Evolutionary conservation across 2,888 invertebrate genomes (phyloP).

Genomic region (Unio pictorum): DNA sequence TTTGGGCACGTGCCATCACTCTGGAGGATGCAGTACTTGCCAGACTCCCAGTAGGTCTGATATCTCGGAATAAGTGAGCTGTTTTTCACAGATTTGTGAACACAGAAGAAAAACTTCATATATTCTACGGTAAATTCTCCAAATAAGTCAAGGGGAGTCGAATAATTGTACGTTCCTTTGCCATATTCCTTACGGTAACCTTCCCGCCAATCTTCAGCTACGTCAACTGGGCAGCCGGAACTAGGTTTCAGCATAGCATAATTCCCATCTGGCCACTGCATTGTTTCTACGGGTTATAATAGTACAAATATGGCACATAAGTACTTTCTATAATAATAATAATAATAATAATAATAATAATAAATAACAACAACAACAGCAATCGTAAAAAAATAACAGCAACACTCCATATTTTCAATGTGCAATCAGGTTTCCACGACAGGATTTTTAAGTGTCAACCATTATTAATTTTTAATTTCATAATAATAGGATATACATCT

Average conservation of each 20-base stretch:
- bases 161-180: slow-evolving; percentile 33
- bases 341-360: no score
- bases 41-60: slow-evolving; percentile 48
- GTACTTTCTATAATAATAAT: no score
- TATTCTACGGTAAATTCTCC: slow-evolving; percentile 33
- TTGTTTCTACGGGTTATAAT: slow-evolving; percentile 25
- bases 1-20: slow-evolving; percentile 39
- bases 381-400: no score
- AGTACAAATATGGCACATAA: no score
- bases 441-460: no score
- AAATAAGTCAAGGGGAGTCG: slow-evolving; percentile 21
- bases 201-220: slow-evolving; percentile 29
- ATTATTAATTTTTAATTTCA: no score
- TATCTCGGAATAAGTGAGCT: slow-evolving; percentile 15
- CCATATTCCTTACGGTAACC: slow-evolving; percentile 38
- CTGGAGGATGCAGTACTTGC: slow-evolving; percentile 47
- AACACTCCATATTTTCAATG: no score
- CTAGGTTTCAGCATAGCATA: slow-evolving; percentile 41
- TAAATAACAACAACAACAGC: no score
- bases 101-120: slow-evolving; percentile 39
- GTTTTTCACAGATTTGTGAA: slow-evolving; percentile 18
- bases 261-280: slow-evolving; percentile 51
- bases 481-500: no score
- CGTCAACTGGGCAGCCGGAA: slow-evolving; percentile 41
- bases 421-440: no score